phyloP scores from a whole-genome alignment of 2,888 invertebrate genomes.

The Conomelus anceps region DNA sequence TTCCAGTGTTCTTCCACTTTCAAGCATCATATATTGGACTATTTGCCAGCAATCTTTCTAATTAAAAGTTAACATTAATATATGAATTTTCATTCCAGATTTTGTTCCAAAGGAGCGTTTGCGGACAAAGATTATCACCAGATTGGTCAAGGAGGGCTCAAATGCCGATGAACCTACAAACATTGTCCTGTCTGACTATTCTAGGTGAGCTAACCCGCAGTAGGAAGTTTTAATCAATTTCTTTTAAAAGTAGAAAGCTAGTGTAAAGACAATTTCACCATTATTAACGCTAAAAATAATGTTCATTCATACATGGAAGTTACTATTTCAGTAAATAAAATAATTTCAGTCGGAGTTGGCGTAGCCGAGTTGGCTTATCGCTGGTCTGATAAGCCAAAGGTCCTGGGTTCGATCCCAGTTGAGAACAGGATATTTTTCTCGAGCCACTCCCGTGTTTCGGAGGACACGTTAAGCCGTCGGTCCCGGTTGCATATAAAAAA shows the following conservation, averaged over 20 bases:
- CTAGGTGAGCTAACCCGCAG: constrained; percentile 52
- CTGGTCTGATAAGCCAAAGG: no score
- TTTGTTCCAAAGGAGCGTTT: constrained; percentile 57
- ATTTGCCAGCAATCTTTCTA: no score
- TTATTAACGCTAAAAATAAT: not conserved
- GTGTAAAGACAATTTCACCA: not conserved
- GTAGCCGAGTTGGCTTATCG: no score
- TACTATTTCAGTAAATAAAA: no score
- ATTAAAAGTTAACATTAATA: not conserved
- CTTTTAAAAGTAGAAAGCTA: not conserved
- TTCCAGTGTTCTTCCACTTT: no score
- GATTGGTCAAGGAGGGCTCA: constrained; percentile 73
- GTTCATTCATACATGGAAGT: no score
- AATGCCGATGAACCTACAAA: constrained; percentile 84
- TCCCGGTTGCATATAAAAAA: no score
- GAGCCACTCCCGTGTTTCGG: no score
- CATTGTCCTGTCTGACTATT: constrained; percentile 78
- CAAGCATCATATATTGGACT: not conserved
- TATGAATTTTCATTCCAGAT: constrained; percentile 24
- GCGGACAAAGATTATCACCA: constrained; percentile 70
- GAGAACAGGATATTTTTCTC: no score
- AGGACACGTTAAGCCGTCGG: no score
- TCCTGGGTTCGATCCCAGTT: no score
- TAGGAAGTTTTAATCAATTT: not conserved
- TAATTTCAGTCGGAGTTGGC: no score